Base-by-base conservation (phyloP, 1,140 invertebrate genomes). In the Amphibalanus amphitrite region DNA sequence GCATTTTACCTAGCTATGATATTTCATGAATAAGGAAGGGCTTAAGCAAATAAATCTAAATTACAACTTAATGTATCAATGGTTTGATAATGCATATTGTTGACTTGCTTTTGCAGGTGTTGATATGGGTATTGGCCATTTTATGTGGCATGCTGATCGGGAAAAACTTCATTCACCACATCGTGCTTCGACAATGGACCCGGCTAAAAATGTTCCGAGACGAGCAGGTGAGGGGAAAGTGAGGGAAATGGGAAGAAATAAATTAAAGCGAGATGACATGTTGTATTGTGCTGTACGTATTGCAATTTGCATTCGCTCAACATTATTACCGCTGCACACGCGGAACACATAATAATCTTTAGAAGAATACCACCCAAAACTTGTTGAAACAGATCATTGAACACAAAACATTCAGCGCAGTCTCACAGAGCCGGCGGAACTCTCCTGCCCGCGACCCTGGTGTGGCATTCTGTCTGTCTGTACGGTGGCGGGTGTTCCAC, bases 161-260 rank as follows among this genome's bases (percentile, higher is more conserved):
- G 10, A 84, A 85, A 76, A 75, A 83, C 40, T 72, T 85, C 26
- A 79, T 84, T 38, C 84, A 82, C 72, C 77, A 77, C 17, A 75
- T 79, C 70, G 70, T 82, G 75, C 76, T 78, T 81, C 82, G 82
- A 72, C 76, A 78, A 59, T 71, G 82, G n/a, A 78, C 84, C 17
- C 75, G 82, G 29, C 77, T 85, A 29, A 83, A 84, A 76, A 84
- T 85, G 84, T 85, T 85, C 77, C 76, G 80, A 17, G 81, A 84
- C 72, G 82, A 83, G 74, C 81, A 83, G 74, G 77, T 79, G 38
- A 74, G 73, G 73, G 73, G 13, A 15, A n/a, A n/a, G n/a, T n/a
- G n/a, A n/a, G n/a, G n/a, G n/a, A n/a, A n/a, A n/a, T n/a, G n/a
- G n/a, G n/a, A n/a, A n/a, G n/a, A n/a, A n/a, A n/a, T n/a, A n/a